Percentiles rank a stretch among this genome's conserved stretches.
phyloP scores from a whole-genome alignment of 2,888 invertebrate genomes.

The Lasioglossum marginatum region DNA sequence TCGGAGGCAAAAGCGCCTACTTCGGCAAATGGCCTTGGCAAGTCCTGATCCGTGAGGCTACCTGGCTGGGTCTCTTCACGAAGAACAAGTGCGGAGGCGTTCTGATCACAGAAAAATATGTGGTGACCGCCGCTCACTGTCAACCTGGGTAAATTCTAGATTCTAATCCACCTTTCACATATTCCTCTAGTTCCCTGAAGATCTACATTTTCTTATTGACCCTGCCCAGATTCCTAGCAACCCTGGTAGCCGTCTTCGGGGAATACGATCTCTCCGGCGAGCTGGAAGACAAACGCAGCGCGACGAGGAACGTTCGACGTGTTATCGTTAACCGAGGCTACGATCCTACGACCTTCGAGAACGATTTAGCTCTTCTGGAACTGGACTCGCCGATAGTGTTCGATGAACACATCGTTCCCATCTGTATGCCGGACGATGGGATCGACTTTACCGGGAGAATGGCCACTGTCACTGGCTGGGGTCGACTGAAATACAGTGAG shows the following conservation, averaged over 20 bases:
- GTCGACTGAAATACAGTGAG: slow-evolving; percentile 93
- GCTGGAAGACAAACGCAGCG: slow-evolving; percentile 90
- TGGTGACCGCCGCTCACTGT: slow-evolving; percentile 97
- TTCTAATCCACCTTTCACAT: not conserved
- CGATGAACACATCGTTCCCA: slow-evolving; percentile 95
- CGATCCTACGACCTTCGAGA: slow-evolving; percentile 96
- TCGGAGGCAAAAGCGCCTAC: slow-evolving; percentile 94
- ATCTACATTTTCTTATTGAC: not conserved
- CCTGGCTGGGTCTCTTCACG: slow-evolving; percentile 96
- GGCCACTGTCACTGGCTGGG: slow-evolving; percentile 97
- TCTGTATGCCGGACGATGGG: slow-evolving; percentile 93
- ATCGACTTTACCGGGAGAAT: slow-evolving; percentile 93
- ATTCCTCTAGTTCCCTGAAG: not conserved
- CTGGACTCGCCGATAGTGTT: slow-evolving; percentile 93
- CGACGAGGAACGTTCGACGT: slow-evolving; percentile 93
- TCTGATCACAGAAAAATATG: slow-evolving; percentile 93
- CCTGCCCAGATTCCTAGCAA: slow-evolving; percentile 91
- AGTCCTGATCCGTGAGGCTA: slow-evolving; percentile 95
- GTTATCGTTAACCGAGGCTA: slow-evolving; percentile 96
- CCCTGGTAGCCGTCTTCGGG: slow-evolving; percentile 95
- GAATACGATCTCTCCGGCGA: slow-evolving; percentile 96
- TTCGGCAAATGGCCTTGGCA: slow-evolving; percentile 98
- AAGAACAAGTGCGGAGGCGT: slow-evolving; percentile 98
- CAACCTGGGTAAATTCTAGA: slow-evolving; percentile 91
- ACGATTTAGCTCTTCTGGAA: slow-evolving; percentile 95